Base-by-base conservation (phyloP, 2,113 vertebrate species). In the Jaculus jaculus region DNA sequence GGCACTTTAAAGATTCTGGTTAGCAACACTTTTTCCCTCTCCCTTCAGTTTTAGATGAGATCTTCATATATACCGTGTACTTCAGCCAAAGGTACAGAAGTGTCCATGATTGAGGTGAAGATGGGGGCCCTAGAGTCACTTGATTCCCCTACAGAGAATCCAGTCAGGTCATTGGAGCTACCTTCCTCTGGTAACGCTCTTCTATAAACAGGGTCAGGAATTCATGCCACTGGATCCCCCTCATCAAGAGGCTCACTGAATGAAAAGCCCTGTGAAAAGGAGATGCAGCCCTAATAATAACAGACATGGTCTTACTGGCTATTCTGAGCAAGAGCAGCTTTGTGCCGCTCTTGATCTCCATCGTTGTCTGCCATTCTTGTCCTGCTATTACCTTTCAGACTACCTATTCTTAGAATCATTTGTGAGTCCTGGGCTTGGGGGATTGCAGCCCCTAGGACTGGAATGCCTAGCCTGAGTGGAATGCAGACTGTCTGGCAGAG, bases 401-500 rank as follows among this genome's bases (percentile, higher is more conserved):
- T 81, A 97, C 90, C 96, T 96, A 2, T 96, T 96, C 87, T 96
- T 51, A 5, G 3, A 72, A 84, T 47, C 34, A 4, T 94, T 92
- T 51, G 0, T 4, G 16, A 92, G 86, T 92, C 54, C 13, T 75
- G 92, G 74, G 84, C 96, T 92, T 90, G 93, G 91, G 94, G 94
- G 85, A 89, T 81, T 84, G 97, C 20, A 92, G 74, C 93, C 97
- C 96, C 94, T 91, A n/a, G 79, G 93, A 94, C 95, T 91, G 30
- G 0, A 91, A 60, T 97, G 97, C 96, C 96, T 97, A 68, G 87
- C 97, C 95, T 74, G 95, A 96, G 97, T 96, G 94, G 98, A 98
- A 98, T 98, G 98, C 97, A 98, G 98, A 98, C 98, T 97, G 98
- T 98, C 98, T 98, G 98, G 98, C 97, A 98, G 97, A 97, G 98